Evolutionary conservation across 1,140 invertebrate genomes (phyloP), one percentile per base, ranked within the genome.

Genomic region (Nephila pilipes): DNA sequence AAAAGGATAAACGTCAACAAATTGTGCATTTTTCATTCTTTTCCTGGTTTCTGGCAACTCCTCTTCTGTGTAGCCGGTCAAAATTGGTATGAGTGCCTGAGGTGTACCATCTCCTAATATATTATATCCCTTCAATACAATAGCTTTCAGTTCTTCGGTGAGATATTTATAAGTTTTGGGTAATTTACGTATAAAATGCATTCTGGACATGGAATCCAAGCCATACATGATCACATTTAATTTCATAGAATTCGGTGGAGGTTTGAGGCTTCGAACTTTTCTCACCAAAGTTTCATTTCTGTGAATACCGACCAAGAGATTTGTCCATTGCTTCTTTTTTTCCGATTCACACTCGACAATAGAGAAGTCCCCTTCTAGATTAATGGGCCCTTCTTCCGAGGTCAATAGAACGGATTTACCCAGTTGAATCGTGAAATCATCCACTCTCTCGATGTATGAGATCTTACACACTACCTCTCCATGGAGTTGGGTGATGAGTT

Each of bases 71-170:
- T 97, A 97, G n/a, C 96, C 97, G 0, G 98, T 99, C 0, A 99
- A 96, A 65, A 99, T 97, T 0, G 98, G 98, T 69, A 99, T 98
- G 29, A 99, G 95, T 0, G 98, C 98, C 94, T 99, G 98, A 0
- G 98, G 98, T 0, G 98, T 99, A 0, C 98, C 98, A 96, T 99
- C 99, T 0, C 98, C 98, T 3, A 99, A 97, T 89, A 99, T 99
- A 95, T 99, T 99, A 94, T 98, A 98, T 93, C 98, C 97, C 94
- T 98, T 96, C 1, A 99, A 95, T 12, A 98, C 96, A 22, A 97
- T 95, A 5, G 97, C 97, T 46, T 96, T 95, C n/a, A 99, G 95
- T 16, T 96, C 95, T 20, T 98, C 96, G 0, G 96, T 97, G 46
- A 99, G 95, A 95, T 97, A 98, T 36, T 96, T 96, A 94, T 98